phyloP scores from a whole-genome alignment of 2,888 invertebrate genomes.

The Prosopocoilus inquinatus region DNA sequence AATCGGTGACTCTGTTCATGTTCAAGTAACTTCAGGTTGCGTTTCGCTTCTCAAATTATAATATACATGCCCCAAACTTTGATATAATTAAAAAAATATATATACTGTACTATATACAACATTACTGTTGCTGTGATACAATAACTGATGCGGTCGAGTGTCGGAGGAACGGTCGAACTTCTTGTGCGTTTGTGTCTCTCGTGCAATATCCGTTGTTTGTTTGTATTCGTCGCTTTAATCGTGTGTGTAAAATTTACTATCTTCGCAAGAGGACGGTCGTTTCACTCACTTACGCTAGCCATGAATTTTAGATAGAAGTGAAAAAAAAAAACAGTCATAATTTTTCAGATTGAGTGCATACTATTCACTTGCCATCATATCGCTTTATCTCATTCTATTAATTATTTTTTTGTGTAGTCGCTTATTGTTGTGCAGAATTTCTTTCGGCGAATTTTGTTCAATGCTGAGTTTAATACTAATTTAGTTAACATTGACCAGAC shows the following conservation, averaged over 20 bases:
- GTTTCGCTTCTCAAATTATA: not conserved
- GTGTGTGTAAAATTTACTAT: not conserved
- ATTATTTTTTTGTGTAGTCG: no score
- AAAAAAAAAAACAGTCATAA: constrained; percentile 29
- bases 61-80: constrained; percentile 33
- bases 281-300: constrained; percentile 22
- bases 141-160: constrained; percentile 20
- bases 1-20: not conserved
- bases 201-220: constrained; percentile 12
- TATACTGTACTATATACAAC: constrained; percentile 40
- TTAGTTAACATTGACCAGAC: no score
- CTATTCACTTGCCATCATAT: constrained; percentile 14
- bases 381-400: not conserved
- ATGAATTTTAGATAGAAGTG: constrained; percentile 33
- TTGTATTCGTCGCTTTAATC: constrained; percentile 19
- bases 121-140: constrained; percentile 50
- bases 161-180: not conserved
- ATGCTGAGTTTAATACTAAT: no score
- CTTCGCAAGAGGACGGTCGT: constrained; percentile 11
- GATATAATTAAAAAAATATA: constrained; percentile 32
- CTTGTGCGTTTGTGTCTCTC: constrained; percentile 1
- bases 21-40: not conserved
- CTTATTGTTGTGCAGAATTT: no score
- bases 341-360: constrained; percentile 15
- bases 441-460: no score